Evolutionary conservation across 1,140 invertebrate genomes (phyloP).

Genomic region (Drosophila nikananu): DNA sequence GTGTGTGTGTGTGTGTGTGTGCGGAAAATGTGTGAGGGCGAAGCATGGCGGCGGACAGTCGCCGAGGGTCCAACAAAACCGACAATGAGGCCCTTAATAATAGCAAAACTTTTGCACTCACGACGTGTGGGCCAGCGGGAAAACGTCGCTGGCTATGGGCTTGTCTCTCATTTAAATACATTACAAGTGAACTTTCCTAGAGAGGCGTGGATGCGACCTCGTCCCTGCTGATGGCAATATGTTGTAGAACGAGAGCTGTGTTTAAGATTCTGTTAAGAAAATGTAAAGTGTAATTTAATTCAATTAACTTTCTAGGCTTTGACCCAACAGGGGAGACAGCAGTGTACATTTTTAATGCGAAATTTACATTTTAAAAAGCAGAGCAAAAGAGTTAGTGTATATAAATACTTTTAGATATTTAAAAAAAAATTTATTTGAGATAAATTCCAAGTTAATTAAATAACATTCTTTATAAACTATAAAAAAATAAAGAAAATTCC

Average conservation of each 20-base stretch:
- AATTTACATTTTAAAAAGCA: not conserved
- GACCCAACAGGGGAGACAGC: not conserved
- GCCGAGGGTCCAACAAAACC: conserved; percentile 75
- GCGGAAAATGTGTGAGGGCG: conserved; percentile 1
- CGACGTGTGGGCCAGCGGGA: conserved; percentile 44
- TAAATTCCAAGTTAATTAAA: too few species aligned
- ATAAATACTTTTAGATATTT: too few species aligned
- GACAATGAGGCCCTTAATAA: conserved; percentile 80
- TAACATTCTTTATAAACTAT: too few species aligned
- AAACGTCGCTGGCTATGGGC: conserved; percentile 42
- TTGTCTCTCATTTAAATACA: conserved; percentile 61
- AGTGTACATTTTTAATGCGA: not conserved
- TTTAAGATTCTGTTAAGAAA: conserved; percentile 40
- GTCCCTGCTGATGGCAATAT: conserved; percentile 39
- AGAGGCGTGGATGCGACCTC: conserved; percentile 22
- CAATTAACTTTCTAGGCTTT: conserved; percentile 45
- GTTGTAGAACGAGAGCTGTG: conserved; percentile 27
- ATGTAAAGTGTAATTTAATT: conserved; percentile 52
- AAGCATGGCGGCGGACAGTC: conserved; percentile 45
- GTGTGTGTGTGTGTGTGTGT: not conserved
- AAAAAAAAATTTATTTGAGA: too few species aligned
- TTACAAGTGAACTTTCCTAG: conserved; percentile 50
- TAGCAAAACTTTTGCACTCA: conserved; percentile 81
- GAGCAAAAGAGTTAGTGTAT: too few species aligned
- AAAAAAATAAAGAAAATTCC: too few species aligned